Evolutionary conservation across 2,797 vertebrate species (phyloP), one percentile per base, ranked within the genome.

Genomic region (Luscinia luscinia): DNA sequence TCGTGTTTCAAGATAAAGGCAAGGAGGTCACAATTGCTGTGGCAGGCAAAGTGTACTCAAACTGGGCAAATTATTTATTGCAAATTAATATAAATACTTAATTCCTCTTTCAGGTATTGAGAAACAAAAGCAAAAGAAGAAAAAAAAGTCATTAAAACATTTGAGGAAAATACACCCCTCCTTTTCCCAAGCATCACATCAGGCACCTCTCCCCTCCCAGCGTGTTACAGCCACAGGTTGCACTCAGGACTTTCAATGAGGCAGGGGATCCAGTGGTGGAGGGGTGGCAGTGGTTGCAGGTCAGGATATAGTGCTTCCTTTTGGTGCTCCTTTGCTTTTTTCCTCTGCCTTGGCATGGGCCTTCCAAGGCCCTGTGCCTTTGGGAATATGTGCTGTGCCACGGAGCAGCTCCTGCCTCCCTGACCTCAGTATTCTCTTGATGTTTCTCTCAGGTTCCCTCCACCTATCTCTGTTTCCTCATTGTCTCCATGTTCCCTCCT

Each of bases 171-270:
- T 15, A 55, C 18, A 34, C 7, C 15, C 5, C 4, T 69, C 8
- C 24, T 87, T 87, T 82, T 85, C 9, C 14, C 34, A 23, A 26
- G 4, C 36, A 68, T 75, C 27, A 23, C 23, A 20, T 68, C 10
- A 7, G 54, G 32, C 23, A 9, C 5, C 11, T 46, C 36, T 55
- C 40, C 66, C 5, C 32, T 83, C 7, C 10, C 30, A 28, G 6
- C 9, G n/a, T 19, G 4, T 59, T 75, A 19, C 0, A 0, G 30
- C 6, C 0, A 0, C 24, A 22, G n/a, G 16, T 38, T 67, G 13
- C 0, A 0, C 27, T 69, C 7, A 4, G 11, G 30, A 11, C n/a
- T 22, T 75, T 67, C 36, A 27, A 1, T 19, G 49, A 21, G 14
- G 12, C 12, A 52, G 36, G 12, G 19, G 41, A 38, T 11, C 28